Base-by-base conservation (phyloP, 2,113 vertebrate genomes). In the Hucho hucho region DNA sequence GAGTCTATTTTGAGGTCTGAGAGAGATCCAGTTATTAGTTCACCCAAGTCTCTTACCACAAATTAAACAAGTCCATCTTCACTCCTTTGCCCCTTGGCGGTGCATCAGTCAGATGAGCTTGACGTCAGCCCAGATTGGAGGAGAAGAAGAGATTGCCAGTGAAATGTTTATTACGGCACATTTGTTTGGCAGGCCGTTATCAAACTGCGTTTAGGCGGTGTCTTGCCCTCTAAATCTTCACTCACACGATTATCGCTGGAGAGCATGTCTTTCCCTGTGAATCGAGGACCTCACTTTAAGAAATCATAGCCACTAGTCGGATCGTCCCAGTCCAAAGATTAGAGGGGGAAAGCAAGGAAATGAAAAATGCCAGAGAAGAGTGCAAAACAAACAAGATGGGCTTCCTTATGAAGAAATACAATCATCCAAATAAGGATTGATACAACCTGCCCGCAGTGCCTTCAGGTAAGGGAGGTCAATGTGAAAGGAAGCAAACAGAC, bases 21-120 rank as follows among this genome's bases (percentile, higher is more conserved):
- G 43, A 28, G 22, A 56, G 26, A 68, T 69, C 29, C 24, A 26
- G 46, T 72, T 78, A 76, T 81, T 81, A 78, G 76, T 68, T 75
- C 70, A 73, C 25, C 28, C 53, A 53, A 46, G 69, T 83, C 76
- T 83, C 74, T 83, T 81, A 70, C 46, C 79, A 58, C 75, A 81
- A 75, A 81, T 75, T 72, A 81, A 81, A 79, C 74, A 63, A 77
- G 68, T 84, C 74, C 53, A 74, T 81, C 79, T 81, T 76, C 74
- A 59, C 67, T 43, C 7, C n/a, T 32, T 25, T 32, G 46, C 16
- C 76, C 69, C 4, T 3, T n/a, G 64, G 72, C 43, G 47, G 25
- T 73, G 37, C 70, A 77, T 77, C 61, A 64, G 65, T 81, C 73
- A 64, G 70, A 58, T 4, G 43, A 24, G 58, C 58, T 61, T 53